phyloP scores from a whole-genome alignment of 2,113 vertebrate genomes.

The Egretta garzetta region DNA sequence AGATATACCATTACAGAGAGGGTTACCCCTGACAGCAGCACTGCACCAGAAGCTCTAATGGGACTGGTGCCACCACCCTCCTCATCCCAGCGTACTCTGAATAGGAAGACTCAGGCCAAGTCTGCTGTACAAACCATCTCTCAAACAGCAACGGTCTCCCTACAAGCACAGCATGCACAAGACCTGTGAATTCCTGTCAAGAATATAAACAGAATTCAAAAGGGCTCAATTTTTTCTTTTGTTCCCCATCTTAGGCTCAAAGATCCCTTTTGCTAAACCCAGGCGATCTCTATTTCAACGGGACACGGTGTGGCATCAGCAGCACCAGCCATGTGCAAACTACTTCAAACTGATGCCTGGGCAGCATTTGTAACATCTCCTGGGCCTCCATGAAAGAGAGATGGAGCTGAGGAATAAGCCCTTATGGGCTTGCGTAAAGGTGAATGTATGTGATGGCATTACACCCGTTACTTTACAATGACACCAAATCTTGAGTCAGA shows the following conservation, averaged over 20 bases:
- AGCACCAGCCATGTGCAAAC: neutral
- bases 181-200: neutral
- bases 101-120: neutral
- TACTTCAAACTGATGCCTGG: neutral
- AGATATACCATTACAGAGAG: neutral
- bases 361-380: neutral
- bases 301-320: neutral
- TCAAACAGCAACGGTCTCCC: neutral
- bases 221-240: neutral
- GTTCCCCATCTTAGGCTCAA: neutral
- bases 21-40: neutral
- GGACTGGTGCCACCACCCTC: neutral
- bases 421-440: neutral
- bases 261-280: neutral
- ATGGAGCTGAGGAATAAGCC: neutral
- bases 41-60: neutral
- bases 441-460: neutral
- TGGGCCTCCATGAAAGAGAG: neutral
- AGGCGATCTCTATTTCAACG: fast-evolving
- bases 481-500: neutral
- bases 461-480: neutral
- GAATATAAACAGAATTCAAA: neutral
- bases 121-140: neutral
- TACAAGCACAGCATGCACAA: neutral
- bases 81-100: neutral